Conservation (phyloP, 2,113 vertebrate species). For the Melierax canorus region DNA sequence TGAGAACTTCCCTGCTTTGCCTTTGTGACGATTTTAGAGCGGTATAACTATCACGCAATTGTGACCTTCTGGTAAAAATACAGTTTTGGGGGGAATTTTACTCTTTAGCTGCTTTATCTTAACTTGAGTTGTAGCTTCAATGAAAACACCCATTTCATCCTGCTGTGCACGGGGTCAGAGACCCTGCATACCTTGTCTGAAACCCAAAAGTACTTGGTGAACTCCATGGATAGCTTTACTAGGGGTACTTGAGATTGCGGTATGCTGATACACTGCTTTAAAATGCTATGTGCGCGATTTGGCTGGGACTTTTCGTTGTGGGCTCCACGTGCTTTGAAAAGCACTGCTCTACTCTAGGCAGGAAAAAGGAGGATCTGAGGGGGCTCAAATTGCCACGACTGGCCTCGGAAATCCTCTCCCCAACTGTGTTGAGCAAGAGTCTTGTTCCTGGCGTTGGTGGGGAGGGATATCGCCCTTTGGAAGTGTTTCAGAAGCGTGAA, state of each 20-base stretch:
- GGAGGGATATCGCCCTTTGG: background rate
- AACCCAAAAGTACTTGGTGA: background rate
- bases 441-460: background rate
- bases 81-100: fast-evolving
- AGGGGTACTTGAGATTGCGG: background rate
- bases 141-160: background rate
- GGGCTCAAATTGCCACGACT: background rate
- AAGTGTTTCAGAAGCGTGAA: background rate
- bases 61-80: background rate
- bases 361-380: background rate
- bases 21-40: background rate
- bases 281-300: background rate
- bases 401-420: background rate
- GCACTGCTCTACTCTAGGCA: background rate
- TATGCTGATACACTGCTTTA: background rate
- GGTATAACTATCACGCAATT: background rate
- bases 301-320: background rate
- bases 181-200: background rate
- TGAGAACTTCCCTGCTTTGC: background rate
- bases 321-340: background rate
- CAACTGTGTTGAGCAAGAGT: background rate
- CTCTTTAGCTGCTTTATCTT: background rate
- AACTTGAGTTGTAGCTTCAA: background rate
- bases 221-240: background rate
- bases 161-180: background rate